Base-by-base conservation (phyloP, 2,113 vertebrate species). In the Anguilla japonica region DNA sequence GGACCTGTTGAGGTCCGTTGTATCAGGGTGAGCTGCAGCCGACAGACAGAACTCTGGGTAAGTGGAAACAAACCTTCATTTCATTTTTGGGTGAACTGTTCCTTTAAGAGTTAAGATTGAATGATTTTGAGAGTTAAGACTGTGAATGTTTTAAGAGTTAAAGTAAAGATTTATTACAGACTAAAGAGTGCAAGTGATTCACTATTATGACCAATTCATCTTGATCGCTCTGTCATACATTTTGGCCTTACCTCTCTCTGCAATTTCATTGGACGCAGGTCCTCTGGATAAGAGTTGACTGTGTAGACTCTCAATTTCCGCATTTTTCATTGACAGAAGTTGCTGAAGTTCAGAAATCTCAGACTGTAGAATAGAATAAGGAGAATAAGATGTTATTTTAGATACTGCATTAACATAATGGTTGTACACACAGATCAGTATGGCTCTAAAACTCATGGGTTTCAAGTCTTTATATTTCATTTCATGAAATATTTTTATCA, bases 301-400 rank as follows among this genome's bases (percentile, higher is more conserved):
- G 50, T 96, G 96, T 81, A 97, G 88, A 0, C 95, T 94, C 86
- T 96, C 96, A 22, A 97, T 96, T 92, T 97, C 96, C 80, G 96
- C 94, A 88, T 97, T 96, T 88, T 96, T 97, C 84, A 95, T 90
- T 82, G 94, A 95, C 87, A 97, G 87, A 0, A 96, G 93, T 89
- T 97, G 95, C 84, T 97, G 95, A 29, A 97, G 95, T 89, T 96
- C 95, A 81, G 95, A 94, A 82, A 96, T 96, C 91, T 97, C 96
- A 22, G 96, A 95, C 96, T 97, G 92, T 8, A 57, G 15, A 46
- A 79, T 26, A 53, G 8, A 53, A 53, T 11, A 53, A 53, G 11
- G 13, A 53, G 50, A 13, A 75, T 75, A 75, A n/a, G n/a, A n/a
- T n/a, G 71, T 75, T 75, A 75, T 22, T 75, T 13, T 75, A 13